Base-by-base conservation (phyloP, 2,888 invertebrate genomes). In the Cyaniris semiargus region DNA sequence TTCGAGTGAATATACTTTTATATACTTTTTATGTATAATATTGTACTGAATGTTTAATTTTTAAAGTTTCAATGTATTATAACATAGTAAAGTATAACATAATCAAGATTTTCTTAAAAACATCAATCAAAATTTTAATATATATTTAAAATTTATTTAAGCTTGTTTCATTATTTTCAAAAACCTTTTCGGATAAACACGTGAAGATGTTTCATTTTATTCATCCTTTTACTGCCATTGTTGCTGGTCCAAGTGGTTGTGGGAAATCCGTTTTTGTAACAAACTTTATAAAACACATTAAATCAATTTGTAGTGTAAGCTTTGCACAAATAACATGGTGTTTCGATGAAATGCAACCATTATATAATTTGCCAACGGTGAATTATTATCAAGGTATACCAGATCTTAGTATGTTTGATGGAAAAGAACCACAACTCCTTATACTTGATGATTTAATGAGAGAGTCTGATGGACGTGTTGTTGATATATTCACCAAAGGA, bases 321-420 rank as follows among this genome's bases (percentile, higher is more conserved):
- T 81, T 81, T 74, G 44, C 53, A 23, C 75, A 79, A 76, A 79
- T 78, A 58, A 70, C 44, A 6, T 80, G 81, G 79, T 81, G 81
- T 58, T 81, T 66, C 78, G 80, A 79, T 78, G 34, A 34, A 34
- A 34, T 34, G 34, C 34, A 34, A 6, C 34, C 34, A 34, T 76
- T 82, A 7, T 82, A 83, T 70, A 83, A 82, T 76, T 78, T 83
- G 72, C 48, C 56, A 74, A 77, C 80, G 74, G 81, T 84, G 66
- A 79, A 78, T 18, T 84, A 84, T 71, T 58, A 76, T 79, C 83
- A 83, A 76, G 83, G 83, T 15, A 80, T 84, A n/a, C 83, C 82
- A 21, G 82, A 84, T 79, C 75, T 84, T 3, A 81, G 34, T 75
- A 83, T 83, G 81, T 84, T 83, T 80, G 80, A 82, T 80, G 81